These are phyloP conservation scores for Hemicentrotus pulcherrimus DNA, from an alignment of 35 echinoderm and acorn worm genomes.

Conservation along the genomic window DNA sequence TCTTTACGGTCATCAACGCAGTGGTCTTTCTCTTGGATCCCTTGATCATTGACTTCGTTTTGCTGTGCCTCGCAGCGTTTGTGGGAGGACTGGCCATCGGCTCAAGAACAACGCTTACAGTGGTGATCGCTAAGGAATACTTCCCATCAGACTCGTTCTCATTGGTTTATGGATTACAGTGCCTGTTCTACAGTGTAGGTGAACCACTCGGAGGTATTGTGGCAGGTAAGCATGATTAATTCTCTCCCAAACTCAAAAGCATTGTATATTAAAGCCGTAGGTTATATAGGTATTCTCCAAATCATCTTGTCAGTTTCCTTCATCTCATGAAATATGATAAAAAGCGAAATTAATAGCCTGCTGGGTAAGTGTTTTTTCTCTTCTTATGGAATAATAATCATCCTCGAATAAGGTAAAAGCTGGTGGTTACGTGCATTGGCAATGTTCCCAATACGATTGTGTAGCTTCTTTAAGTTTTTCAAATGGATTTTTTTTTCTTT, in stretches of 20 bases:
- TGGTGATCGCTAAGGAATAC: background rate
- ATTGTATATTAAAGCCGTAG: background rate
- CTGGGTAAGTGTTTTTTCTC: background rate
- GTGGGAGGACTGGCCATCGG: slow-evolving; percentile 15
- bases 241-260: background rate
- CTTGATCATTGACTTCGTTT: background rate
- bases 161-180: background rate
- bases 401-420: too few species aligned
- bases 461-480: too few species aligned
- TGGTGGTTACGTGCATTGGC: too few species aligned
- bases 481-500: background rate
- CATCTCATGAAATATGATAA: background rate
- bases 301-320: background rate
- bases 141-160: background rate
- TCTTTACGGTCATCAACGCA: background rate
- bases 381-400: too few species aligned
- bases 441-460: too few species aligned
- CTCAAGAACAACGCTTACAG: background rate
- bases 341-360: background rate
- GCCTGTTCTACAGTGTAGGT: slow-evolving; percentile 8
- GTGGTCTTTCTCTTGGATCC: slow-evolving; percentile 36
- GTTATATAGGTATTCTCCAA: background rate
- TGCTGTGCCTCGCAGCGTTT: background rate
- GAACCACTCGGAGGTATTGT: background rate
- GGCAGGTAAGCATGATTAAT: background rate